Conservation (phyloP, 92 coral and sea anemone genomes). For the Phymanthus crucifer region DNA sequence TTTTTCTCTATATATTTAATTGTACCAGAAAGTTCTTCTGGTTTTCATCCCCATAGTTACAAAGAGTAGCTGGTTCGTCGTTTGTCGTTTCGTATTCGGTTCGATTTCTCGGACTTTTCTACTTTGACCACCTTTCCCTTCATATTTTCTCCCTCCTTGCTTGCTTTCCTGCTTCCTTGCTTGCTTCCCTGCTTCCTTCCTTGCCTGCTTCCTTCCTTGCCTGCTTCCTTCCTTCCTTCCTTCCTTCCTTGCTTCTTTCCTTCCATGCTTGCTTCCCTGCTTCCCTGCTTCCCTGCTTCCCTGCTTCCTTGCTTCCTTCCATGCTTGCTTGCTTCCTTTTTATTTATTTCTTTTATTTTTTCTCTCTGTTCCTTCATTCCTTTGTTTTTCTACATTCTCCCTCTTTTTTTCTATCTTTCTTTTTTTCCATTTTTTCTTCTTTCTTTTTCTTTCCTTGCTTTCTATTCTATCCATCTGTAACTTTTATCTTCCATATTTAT, state of each 20-base stretch:
- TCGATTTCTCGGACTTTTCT: no score
- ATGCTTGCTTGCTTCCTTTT: background rate
- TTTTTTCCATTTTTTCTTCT: background rate
- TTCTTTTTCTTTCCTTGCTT: background rate
- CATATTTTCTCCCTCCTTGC: background rate
- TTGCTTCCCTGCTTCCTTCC: background rate
- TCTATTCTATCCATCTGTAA: background rate
- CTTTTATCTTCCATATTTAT: no score
- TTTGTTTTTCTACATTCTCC: background rate
- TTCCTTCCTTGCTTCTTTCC: background rate
- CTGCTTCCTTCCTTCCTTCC: background rate
- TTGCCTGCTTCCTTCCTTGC: background rate
- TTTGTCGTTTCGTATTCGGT: no score
- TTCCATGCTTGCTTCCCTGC: background rate
- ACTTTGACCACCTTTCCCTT: background rate
- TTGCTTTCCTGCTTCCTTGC: background rate
- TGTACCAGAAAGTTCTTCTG: no score
- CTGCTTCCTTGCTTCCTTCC: background rate
- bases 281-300: conserved; percentile 5
- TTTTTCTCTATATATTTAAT: no score
- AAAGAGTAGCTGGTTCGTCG: no score
- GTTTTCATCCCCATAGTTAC: no score
- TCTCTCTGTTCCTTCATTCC: background rate
- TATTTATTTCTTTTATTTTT: background rate
- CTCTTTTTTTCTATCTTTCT: background rate